phyloP scores from a whole-genome alignment of 2,888 invertebrate genomes.

The Microctonus hyperodae region DNA sequence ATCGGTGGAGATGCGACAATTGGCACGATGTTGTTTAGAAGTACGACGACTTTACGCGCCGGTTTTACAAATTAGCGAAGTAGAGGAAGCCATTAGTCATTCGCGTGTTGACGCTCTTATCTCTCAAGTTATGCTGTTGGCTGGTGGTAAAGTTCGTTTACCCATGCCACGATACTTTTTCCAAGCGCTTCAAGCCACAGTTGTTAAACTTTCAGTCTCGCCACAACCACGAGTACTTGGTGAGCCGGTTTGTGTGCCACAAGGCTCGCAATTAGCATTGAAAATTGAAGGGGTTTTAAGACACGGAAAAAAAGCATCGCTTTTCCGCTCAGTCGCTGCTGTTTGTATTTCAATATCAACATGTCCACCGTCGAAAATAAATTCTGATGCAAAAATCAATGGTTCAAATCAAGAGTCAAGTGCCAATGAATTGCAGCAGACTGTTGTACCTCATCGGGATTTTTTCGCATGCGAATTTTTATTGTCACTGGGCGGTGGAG shows the following conservation, averaged over 20 bases:
- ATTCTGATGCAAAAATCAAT: slow-evolving; percentile 64
- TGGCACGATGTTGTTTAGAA: slow-evolving; percentile 56
- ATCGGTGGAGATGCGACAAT: slow-evolving; percentile 58
- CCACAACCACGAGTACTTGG: slow-evolving; percentile 81
- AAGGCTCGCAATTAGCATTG: slow-evolving; percentile 85
- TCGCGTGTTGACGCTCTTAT: slow-evolving; percentile 66
- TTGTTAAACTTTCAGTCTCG: slow-evolving; percentile 80
- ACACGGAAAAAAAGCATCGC: slow-evolving; percentile 72
- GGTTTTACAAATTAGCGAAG: slow-evolving; percentile 56
- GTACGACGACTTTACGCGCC: slow-evolving; percentile 60
- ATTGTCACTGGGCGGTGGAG: slow-evolving; percentile 68
- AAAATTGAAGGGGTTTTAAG: slow-evolving; percentile 94
- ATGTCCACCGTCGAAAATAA: slow-evolving; percentile 61
- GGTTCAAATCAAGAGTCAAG: slow-evolving; percentile 58
- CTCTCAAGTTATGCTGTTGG: slow-evolving; percentile 67
- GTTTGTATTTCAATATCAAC: slow-evolving; percentile 77
- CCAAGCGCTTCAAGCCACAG: slow-evolving; percentile 84
- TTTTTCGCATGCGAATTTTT: slow-evolving; percentile 94
- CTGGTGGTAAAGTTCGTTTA: slow-evolving; percentile 63
- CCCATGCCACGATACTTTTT: slow-evolving; percentile 81
- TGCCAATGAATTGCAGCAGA: slow-evolving; percentile 71
- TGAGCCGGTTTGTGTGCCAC: slow-evolving; percentile 84
- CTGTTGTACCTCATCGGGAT: slow-evolving; percentile 88
- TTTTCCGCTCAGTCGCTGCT: slow-evolving; percentile 75
- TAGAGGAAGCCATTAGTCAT: slow-evolving; percentile 59